Conservation (phyloP, 2,113 vertebrate species). For the Dasyornis broadbenti region DNA sequence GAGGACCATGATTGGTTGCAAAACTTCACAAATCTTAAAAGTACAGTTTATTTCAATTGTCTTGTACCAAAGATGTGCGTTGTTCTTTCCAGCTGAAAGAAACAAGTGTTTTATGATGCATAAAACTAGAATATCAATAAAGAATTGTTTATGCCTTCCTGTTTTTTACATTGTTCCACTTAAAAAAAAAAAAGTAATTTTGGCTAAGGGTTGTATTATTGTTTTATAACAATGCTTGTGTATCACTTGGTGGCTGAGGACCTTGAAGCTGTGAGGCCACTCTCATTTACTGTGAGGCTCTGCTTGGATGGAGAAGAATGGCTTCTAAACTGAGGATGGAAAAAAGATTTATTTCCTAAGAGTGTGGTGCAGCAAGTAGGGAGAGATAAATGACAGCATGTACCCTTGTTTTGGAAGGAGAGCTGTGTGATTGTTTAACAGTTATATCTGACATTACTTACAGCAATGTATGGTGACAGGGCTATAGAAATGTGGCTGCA, state of each 20-base stretch:
- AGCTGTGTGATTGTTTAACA: neutral
- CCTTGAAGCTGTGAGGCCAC: neutral
- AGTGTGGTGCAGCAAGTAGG: neutral
- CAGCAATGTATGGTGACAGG: neutral
- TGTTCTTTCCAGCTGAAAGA: neutral
- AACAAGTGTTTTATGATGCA: neutral
- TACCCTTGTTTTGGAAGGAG: neutral
- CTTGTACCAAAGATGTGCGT: neutral
- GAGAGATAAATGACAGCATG: neutral
- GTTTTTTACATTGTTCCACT: slow-evolving; percentile 24
- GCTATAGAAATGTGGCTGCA: neutral
- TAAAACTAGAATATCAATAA: slow-evolving; percentile 7
- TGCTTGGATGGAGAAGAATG: neutral
- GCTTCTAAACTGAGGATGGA: neutral
- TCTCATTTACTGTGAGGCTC: neutral
- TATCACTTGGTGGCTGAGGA: slow-evolving; percentile 7
- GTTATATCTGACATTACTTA: neutral
- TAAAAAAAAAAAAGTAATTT: neutral
- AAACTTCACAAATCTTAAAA: neutral
- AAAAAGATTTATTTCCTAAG: slow-evolving; percentile 3
- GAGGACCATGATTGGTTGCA: neutral
- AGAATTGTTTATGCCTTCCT: slow-evolving; percentile 56
- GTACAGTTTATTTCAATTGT: neutral
- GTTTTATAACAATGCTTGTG: slow-evolving; percentile 48
- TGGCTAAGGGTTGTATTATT: slow-evolving; percentile 30